Conservation (phyloP, 2,113 vertebrate genomes). For the Greenwoodochromis staneri region DNA sequence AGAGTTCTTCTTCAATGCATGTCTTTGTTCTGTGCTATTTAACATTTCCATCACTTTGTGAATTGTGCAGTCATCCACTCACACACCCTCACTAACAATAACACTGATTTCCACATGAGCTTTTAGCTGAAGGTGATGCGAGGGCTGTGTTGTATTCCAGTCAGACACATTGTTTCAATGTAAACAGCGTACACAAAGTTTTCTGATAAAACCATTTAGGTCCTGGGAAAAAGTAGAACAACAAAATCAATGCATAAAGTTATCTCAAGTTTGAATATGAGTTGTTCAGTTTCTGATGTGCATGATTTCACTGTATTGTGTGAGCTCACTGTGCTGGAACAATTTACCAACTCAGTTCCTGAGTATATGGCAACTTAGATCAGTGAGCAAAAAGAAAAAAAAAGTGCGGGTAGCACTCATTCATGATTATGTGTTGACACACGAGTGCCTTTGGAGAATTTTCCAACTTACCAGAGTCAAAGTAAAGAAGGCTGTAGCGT, state of each 20-base stretch:
- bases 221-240: background rate
- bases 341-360: background rate
- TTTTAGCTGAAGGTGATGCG: background rate
- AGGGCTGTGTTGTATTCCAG: background rate
- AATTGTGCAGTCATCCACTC: background rate
- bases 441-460: background rate
- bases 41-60: background rate
- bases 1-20: background rate
- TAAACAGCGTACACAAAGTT: background rate
- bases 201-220: background rate
- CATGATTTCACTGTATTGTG: background rate
- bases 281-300: background rate
- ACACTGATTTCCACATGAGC: background rate
- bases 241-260: background rate
- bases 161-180: background rate
- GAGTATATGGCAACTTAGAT: background rate
- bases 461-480: background rate
- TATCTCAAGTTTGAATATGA: background rate
- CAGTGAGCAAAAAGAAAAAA: background rate
- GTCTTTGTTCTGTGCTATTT: background rate
- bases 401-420: background rate
- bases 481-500: background rate
- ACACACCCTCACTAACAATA: background rate
- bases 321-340: background rate
- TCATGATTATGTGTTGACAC: background rate